Evolutionary conservation across 2,113 vertebrate genomes (phyloP).

Genomic region (Mus pahari): DNA sequence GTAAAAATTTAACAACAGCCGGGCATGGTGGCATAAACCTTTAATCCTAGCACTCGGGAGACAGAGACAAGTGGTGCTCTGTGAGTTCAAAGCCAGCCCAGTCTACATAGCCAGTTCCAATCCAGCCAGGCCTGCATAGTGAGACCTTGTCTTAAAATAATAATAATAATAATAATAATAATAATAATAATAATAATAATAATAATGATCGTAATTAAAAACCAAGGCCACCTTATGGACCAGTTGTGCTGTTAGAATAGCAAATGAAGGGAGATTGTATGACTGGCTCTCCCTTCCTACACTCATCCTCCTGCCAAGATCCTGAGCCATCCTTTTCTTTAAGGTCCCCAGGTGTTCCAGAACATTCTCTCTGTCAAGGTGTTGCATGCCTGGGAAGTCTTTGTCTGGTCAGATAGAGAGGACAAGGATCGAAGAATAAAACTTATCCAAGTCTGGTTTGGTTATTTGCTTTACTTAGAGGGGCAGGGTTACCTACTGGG

Average conservation of each 20-base stretch:
- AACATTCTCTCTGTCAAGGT: background rate
- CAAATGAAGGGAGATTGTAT: background rate
- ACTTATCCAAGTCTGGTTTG: background rate
- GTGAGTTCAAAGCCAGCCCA: background rate
- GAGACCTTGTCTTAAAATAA: background rate
- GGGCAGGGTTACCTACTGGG: too few relatives aligned
- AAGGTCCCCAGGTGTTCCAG: background rate
- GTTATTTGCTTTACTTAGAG: background rate
- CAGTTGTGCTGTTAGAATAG: background rate
- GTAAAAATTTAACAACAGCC: background rate
- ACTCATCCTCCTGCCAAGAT: background rate
- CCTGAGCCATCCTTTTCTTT: background rate
- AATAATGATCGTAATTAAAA: too few relatives aligned
- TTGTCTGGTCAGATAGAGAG: background rate
- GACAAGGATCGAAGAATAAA: background rate
- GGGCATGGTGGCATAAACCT: background rate
- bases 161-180: too few relatives aligned
- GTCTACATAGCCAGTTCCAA: background rate
- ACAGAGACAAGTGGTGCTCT: background rate
- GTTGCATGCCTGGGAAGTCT: background rate
- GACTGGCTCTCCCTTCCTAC: background rate
- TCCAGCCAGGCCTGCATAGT: background rate
- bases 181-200: too few relatives aligned
- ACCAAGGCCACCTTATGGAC: background rate
- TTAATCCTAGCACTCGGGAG: background rate